phyloP scores from a whole-genome alignment of 2,888 invertebrate genomes.

The Cinara cedri region DNA sequence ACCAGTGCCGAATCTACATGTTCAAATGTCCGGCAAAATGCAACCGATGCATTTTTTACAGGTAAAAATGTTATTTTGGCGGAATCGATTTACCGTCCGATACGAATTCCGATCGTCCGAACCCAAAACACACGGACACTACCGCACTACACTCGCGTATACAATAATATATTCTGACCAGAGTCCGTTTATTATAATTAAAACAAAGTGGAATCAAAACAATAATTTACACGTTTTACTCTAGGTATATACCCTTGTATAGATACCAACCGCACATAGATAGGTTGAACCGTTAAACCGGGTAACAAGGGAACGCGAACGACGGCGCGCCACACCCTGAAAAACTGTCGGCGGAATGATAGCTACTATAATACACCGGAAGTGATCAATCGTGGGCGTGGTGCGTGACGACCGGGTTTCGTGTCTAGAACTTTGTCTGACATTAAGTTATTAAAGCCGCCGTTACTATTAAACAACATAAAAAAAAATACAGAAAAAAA shows the following conservation, averaged over 20 bases:
- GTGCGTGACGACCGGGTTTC: slow-evolving; percentile 53
- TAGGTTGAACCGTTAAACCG: not conserved
- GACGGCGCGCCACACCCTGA: slow-evolving; percentile 44
- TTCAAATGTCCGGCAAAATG: too few species aligned
- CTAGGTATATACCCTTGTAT: not conserved
- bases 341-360: slow-evolving; percentile 37
- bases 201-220: slow-evolving; percentile 26
- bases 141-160: too few species aligned
- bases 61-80: too few species aligned
- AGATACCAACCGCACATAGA: not conserved
- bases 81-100: too few species aligned
- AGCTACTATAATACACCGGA: slow-evolving; percentile 32
- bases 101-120: too few species aligned
- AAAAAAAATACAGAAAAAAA: slow-evolving; percentile 12
- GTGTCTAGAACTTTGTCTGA: slow-evolving; percentile 54
- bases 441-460: slow-evolving; percentile 54
- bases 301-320: not conserved
- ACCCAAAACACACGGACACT: too few species aligned
- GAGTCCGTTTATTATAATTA: slow-evolving; percentile 31
- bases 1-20: too few species aligned
- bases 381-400: slow-evolving; percentile 57
- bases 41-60: too few species aligned
- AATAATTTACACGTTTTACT: slow-evolving; percentile 12
- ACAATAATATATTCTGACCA: too few species aligned
- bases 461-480: not conserved